These are phyloP conservation scores for Heliothis subflexa DNA, from an alignment of 1,140 invertebrate genomes.

Conservation along the genomic window DNA sequence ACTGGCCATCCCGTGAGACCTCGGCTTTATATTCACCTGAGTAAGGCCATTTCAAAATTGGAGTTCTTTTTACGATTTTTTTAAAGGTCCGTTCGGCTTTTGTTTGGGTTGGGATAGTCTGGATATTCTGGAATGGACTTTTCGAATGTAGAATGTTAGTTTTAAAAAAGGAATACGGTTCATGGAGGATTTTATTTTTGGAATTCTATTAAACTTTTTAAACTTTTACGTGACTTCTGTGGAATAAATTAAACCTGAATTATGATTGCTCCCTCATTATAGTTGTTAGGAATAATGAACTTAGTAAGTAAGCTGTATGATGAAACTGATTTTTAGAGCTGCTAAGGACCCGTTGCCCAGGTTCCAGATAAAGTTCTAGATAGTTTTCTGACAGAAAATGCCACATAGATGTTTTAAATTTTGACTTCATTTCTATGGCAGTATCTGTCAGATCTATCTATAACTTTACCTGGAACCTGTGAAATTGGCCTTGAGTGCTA, in stretches of 20 bases:
- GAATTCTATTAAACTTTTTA: not conserved
- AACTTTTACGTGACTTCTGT: no score
- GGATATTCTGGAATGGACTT: not conserved
- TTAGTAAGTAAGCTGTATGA: not conserved
- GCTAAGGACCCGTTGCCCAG: no score
- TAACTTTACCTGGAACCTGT: not conserved
- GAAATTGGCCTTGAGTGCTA: not conserved
- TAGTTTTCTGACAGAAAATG: no score
- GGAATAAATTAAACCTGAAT: no score
- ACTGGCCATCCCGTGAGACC: slow-evolving; percentile 62
- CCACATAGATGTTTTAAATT: no score
- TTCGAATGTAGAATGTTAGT: not conserved
- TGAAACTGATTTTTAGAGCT: not conserved
- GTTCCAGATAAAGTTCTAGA: no score
- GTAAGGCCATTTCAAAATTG: slow-evolving; percentile 73
- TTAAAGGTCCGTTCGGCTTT: slow-evolving; percentile 45
- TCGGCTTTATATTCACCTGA: slow-evolving; percentile 77
- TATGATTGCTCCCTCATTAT: no score
- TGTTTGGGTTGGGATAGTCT: slow-evolving; percentile 24
- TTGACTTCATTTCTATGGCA: no score
- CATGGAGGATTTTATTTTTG: not conserved
- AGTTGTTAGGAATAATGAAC: no score
- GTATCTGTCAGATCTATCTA: no score
- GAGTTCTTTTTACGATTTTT: slow-evolving; percentile 55
- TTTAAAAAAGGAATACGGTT: not conserved